Evolutionary conservation across 2,888 invertebrate species (phyloP), one percentile per base, ranked within the genome.

Genomic region (Apotomis betuletana): DNA sequence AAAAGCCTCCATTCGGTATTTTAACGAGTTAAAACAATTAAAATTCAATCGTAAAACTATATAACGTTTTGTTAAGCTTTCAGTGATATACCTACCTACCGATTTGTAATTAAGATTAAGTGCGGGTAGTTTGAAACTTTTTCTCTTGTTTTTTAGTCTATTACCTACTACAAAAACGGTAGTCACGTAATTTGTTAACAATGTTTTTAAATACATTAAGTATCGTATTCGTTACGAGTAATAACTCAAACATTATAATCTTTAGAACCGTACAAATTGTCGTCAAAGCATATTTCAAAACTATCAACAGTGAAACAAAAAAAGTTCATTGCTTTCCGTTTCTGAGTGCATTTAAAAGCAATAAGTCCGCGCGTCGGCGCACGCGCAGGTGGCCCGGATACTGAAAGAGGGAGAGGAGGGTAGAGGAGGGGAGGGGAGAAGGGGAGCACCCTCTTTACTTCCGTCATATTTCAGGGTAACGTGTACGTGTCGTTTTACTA

Each of bases 361-460:
- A 90, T 92, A 91, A 91, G 81, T 90, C 85, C 74, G 77, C 77
- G 80, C 81, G 77, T 76, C 82, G 75, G 74, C 90, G 88, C 85
- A 70, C 49, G 89, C 90, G 92, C 92, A 93, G 92, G 92, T 93
- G 92, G 89, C 84, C 90, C 93, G 92, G 92, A 92, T 89, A 86
- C 90, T 90, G 91, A 88, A 91, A 87, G 80, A 76, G 73, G 71
- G 78, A 73, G 73, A 70, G 75, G 78, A 75, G 72, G 77, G 75
- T 67, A 78, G 76, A 69, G 75, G 73, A 68, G 55, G 70, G 44
- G 73, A 69, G 27, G 55, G 63, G 59, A 74, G 74, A 62, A 74
- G 74, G 74, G 73, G 64, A 65, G 74, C 70, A 69, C 72, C 67
- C 68, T 72, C 71, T 52, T 57, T 62, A 67, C 68, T 63, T 68